Evolutionary conservation across 2,797 vertebrate species (phyloP).

Genomic region (Sebastes matsubarae): DNA sequence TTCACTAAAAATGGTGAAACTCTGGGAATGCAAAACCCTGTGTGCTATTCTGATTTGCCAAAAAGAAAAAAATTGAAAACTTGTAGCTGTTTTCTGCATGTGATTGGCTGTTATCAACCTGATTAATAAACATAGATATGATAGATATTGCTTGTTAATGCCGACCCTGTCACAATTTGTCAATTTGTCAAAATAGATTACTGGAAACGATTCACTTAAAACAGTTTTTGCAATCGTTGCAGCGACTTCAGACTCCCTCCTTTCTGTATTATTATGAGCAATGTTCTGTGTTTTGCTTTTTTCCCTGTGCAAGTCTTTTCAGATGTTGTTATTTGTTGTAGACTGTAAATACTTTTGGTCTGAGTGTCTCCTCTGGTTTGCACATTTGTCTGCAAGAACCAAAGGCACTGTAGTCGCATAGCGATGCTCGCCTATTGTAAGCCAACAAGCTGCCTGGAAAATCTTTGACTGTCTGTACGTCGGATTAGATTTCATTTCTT

Average conservation of each 20-base stretch:
- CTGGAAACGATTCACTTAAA: not conserved
- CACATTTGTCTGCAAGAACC: not conserved
- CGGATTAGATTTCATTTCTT: not conserved
- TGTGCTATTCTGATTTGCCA: not conserved
- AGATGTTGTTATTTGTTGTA: conserved; percentile 12
- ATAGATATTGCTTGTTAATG: not conserved
- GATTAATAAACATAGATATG: not conserved
- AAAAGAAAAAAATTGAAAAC: not conserved
- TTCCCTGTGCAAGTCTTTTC: not conserved
- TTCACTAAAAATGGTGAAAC: conserved; percentile 16
- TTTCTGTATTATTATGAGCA: conserved; percentile 7
- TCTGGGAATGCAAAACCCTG: not conserved
- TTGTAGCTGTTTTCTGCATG: conserved; percentile 2
- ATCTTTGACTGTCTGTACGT: not conserved
- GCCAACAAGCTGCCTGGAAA: not conserved
- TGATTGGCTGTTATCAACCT: not conserved
- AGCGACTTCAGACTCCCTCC: conserved; percentile 2
- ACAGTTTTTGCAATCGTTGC: not conserved
- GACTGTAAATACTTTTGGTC: conserved; percentile 8
- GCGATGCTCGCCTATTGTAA: not conserved
- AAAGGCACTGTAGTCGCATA: not conserved
- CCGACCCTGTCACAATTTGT: not conserved
- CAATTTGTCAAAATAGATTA: conserved; percentile 5
- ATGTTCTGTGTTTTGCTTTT: not conserved
- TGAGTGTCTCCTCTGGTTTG: conserved; percentile 8